Evolutionary conservation across 2,888 invertebrate species (phyloP), one percentile per base, ranked within the genome.

Genomic region (Tanypteryx hageni): DNA sequence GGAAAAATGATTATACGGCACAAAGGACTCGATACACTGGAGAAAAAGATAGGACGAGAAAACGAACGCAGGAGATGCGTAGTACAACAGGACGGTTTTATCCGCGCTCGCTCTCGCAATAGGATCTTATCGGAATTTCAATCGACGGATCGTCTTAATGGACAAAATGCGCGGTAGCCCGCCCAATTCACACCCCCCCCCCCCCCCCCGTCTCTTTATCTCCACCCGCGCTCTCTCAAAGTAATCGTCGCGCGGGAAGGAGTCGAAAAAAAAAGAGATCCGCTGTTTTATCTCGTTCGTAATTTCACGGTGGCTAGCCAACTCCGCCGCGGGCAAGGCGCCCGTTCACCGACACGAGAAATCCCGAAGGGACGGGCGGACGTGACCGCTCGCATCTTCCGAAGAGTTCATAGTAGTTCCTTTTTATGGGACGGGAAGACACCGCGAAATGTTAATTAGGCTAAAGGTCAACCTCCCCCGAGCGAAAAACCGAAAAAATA

Each of bases 101-200:
- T 44, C 44, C 44, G 44, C 1, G 44, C 44, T 44, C 44, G 1
- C 44, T 44, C 44, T 44, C 44, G 44, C 44, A 44, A 44, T 44
- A 1, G 44, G 44, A 44, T 7, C 68, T 68, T 68, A 68, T 68
- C 68, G 7, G 64, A 3, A 44, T 44, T n/a, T 11, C 64, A 64
- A 64, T 64, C 68, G 68, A 68, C 68, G 68, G n/a, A 68, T 68
- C n/a, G 68, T 18, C 18, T n/a, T 68, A 68, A 68, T 68, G n/a
- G 68, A 68, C 68, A 68, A 68, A 68, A 68, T 68, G 68, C n/a
- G 68, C 68, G 68, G 68, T 68, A 68, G 68, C 13, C 68, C n/a
- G 18, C 1, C 22, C n/a, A 0, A 68, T 68, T 68, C 68, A 68
- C 22, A 68, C 9, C 68, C 10, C 18, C 22, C n/a, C 18, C 22